Conservation (phyloP, 1,140 invertebrate genomes). For the Drosophila albomicans region DNA sequence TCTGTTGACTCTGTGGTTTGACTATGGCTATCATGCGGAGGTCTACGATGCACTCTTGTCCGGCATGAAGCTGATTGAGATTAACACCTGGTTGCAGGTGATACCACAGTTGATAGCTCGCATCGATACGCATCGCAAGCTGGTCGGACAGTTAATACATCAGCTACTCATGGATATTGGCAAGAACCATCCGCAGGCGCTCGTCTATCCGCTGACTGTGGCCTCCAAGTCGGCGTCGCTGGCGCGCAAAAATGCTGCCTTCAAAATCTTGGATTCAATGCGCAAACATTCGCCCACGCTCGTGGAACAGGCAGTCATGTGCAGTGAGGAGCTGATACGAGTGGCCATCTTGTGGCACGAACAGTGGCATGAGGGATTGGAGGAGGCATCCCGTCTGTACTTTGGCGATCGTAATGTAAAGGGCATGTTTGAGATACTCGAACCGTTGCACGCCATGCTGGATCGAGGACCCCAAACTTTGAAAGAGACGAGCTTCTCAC, state of each 20-base stretch:
- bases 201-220: conserved; percentile 98
- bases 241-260: conserved; percentile 95
- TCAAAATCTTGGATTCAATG: conserved; percentile 98
- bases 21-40: conserved; percentile 96
- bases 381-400: conserved; percentile 98
- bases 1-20: conserved; percentile 96
- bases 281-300: conserved; percentile 96
- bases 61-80: conserved; percentile 96
- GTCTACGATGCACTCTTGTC: conserved; percentile 97
- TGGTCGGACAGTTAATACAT: conserved; percentile 96
- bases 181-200: conserved; percentile 94
- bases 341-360: conserved; percentile 99
- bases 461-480: conserved; percentile 97
- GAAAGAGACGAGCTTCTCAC: conserved; percentile 98
- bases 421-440: conserved; percentile 97
- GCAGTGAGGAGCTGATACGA: conserved; percentile 98
- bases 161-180: conserved; percentile 97
- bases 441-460: conserved; percentile 97
- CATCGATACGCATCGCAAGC: conserved; percentile 95
- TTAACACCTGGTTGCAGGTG: conserved; percentile 99
- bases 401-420: conserved; percentile 97
- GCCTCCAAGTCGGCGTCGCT: conserved; percentile 97
- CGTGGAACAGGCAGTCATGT: conserved; percentile 97
- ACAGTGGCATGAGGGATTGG: conserved; percentile 99
- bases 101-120: conserved; percentile 99